phyloP scores from a whole-genome alignment of 2,888 invertebrate species.

The Peribatodes rhomboidaria region DNA sequence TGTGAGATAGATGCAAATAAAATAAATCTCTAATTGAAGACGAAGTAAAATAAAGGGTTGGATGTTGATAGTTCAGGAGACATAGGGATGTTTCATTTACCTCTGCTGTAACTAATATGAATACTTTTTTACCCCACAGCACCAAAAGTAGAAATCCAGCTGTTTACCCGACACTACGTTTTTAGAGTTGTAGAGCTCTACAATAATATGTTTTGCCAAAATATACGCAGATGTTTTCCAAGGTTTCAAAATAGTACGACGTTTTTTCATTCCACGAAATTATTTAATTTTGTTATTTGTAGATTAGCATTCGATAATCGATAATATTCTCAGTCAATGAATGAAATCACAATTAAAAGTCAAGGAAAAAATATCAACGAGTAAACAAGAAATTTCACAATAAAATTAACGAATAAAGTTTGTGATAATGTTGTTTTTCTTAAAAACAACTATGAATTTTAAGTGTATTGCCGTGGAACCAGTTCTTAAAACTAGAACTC shows the following conservation, averaged over 20 bases:
- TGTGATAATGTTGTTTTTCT: slow-evolving; percentile 9
- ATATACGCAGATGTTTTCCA: too few relatives aligned
- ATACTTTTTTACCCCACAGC: too few relatives aligned
- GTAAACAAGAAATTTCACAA: background rate
- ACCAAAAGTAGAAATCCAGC: too few relatives aligned
- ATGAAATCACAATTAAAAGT: too few relatives aligned
- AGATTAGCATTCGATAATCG: too few relatives aligned
- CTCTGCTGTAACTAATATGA: background rate
- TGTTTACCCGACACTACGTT: too few relatives aligned
- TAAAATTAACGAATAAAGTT: background rate
- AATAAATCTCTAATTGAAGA: slow-evolving; percentile 63
- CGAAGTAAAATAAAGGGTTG: slow-evolving; percentile 60
- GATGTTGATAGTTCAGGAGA: slow-evolving; percentile 40
- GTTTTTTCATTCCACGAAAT: too few relatives aligned
- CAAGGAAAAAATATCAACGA: background rate
- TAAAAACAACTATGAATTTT: background rate
- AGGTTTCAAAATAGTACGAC: too few relatives aligned
- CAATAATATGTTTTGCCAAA: too few relatives aligned
- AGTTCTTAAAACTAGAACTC: slow-evolving; percentile 5
- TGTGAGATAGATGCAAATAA: slow-evolving; percentile 50
- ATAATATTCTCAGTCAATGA: too few relatives aligned
- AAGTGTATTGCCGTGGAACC: background rate
- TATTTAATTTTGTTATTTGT: too few relatives aligned
- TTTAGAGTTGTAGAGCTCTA: too few relatives aligned
- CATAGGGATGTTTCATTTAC: background rate